Conservation (phyloP, 2,888 invertebrate genomes). For the Cerastoderma edule region DNA sequence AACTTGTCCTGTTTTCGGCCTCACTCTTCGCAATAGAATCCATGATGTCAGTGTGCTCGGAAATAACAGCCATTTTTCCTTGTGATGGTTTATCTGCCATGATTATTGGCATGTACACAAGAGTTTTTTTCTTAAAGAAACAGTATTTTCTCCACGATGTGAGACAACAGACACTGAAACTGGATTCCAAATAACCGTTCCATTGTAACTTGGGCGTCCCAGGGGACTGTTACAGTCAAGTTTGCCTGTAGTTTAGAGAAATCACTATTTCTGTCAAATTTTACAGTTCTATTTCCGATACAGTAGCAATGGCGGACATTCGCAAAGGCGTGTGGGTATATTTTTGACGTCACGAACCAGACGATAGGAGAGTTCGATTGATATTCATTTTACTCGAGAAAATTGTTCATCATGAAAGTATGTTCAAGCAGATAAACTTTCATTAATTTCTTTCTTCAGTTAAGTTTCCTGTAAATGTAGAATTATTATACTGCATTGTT, state of each 20-base stretch:
- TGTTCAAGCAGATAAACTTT: too few species aligned
- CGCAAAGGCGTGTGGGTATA: constrained; percentile 67
- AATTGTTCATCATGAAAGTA: too few species aligned
- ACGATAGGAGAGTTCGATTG: constrained; percentile 26
- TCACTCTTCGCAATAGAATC: constrained; percentile 64
- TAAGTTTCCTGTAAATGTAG: too few species aligned
- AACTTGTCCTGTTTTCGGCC: constrained; percentile 56
- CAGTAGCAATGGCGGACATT: constrained; percentile 68
- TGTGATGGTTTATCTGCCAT: constrained; percentile 70
- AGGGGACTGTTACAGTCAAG: constrained; percentile 43
- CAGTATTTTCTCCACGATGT: constrained; percentile 39
- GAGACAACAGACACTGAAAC: constrained; percentile 29
- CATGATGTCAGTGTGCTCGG: constrained; percentile 66
- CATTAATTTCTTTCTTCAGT: too few species aligned
- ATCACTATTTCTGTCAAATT: constrained; percentile 34
- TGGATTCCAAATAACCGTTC: constrained; percentile 27
- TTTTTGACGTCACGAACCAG: constrained; percentile 52
- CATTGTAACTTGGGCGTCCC: constrained; percentile 37
- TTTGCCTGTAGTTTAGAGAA: constrained; percentile 19
- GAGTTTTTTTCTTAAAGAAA: constrained; percentile 45
- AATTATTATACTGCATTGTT: too few species aligned
- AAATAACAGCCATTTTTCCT: constrained; percentile 75
- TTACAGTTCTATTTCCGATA: constrained; percentile 53
- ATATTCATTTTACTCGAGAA: constrained; percentile 1
- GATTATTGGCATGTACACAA: constrained; percentile 59